These are phyloP conservation scores for Equus quagga DNA, from an alignment of 2,113 vertebrate genomes.

Conservation along the genomic window DNA sequence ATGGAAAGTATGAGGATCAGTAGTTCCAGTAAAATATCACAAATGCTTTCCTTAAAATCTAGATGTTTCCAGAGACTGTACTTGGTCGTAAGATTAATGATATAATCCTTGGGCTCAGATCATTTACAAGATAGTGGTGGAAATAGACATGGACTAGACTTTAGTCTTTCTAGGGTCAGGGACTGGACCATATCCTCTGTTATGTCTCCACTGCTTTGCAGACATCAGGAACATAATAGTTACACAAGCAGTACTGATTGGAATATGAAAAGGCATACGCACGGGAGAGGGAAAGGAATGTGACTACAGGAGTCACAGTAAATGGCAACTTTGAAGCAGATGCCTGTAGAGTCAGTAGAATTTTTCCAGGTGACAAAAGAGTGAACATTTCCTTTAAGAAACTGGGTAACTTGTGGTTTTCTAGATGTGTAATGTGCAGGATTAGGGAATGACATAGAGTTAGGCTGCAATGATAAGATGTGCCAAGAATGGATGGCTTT, in stretches of 20 bases:
- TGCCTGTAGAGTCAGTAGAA: background rate
- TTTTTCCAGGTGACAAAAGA: background rate
- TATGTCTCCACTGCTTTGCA: background rate
- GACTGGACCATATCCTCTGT: background rate
- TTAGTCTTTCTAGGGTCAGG: background rate
- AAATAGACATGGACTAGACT: background rate
- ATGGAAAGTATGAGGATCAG: background rate
- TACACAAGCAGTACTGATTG: background rate
- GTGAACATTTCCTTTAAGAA: background rate
- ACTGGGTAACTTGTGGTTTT: background rate
- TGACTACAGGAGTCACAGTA: too few relatives aligned
- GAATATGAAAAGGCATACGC: background rate
- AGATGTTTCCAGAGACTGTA: background rate
- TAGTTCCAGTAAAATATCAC: background rate
- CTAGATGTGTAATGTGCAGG: background rate
- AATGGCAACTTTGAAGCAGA: background rate
- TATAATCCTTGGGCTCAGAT: background rate
- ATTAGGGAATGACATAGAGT: background rate
- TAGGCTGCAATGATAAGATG: background rate
- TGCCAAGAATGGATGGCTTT: background rate
- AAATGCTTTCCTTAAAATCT: background rate
- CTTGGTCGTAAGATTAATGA: background rate
- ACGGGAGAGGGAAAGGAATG: background rate
- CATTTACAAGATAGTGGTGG: background rate
- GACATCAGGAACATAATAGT: background rate